phyloP scores from a whole-genome alignment of 2,113 vertebrate species.

The Peromyscus maniculatus region DNA sequence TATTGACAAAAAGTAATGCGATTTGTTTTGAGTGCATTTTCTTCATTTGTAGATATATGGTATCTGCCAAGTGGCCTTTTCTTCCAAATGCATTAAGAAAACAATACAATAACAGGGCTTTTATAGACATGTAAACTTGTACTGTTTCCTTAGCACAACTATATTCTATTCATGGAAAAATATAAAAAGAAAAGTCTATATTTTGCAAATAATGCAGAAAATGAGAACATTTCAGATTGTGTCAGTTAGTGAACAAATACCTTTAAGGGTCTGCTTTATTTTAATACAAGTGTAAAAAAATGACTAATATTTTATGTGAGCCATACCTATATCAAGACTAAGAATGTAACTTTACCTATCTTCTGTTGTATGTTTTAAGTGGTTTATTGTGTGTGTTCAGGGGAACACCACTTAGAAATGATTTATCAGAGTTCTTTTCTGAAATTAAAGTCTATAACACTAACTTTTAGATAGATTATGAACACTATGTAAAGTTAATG shows the following conservation, averaged over 20 bases:
- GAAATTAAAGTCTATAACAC: slow-evolving; percentile 13
- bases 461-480: neutral
- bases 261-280: slow-evolving; percentile 61
- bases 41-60: slow-evolving; percentile 79
- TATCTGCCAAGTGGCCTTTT: slow-evolving; percentile 81
- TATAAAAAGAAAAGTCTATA: slow-evolving; percentile 70
- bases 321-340: neutral
- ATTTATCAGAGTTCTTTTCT: slow-evolving; percentile 39
- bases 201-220: slow-evolving; percentile 68
- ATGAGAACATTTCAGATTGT: slow-evolving; percentile 63
- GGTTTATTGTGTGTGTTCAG: neutral
- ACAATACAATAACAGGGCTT: slow-evolving; percentile 80
- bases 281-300: neutral
- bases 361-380: slow-evolving; percentile 22
- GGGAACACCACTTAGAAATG: neutral
- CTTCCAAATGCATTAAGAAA: slow-evolving; percentile 79
- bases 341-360: slow-evolving; percentile 30
- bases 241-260: slow-evolving; percentile 46
- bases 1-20: slow-evolving; percentile 87
- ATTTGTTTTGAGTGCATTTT: slow-evolving; percentile 84
- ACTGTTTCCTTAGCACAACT: slow-evolving; percentile 72
- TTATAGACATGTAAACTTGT: slow-evolving; percentile 81
- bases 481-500: slow-evolving; percentile 59
- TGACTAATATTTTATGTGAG: slow-evolving; percentile 44
- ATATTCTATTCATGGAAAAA: slow-evolving; percentile 72